These are phyloP conservation scores for Drosophila niveifrons DNA, from an alignment of 2,888 invertebrate genomes.

Conservation along the genomic window DNA sequence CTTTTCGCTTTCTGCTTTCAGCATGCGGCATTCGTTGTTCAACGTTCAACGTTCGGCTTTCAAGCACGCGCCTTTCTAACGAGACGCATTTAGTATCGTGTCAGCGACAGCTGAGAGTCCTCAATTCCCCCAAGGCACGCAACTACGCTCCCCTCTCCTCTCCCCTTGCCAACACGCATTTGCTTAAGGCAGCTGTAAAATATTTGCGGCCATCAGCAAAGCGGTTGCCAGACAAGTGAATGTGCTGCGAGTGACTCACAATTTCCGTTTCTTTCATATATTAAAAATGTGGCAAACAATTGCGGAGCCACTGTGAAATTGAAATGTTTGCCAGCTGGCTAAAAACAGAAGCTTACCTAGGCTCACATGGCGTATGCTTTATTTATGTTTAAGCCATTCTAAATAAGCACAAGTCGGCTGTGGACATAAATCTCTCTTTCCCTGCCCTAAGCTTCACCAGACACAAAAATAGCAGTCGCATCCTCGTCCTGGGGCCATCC, in stretches of 20 bases:
- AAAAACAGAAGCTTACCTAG: conserved; percentile 58
- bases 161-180: background rate
- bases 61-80: conserved; percentile 36
- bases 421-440: conserved; percentile 67
- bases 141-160: background rate
- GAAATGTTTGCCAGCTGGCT: conserved; percentile 54
- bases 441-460: conserved; percentile 48
- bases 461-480: conserved; percentile 51
- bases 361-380: conserved; percentile 50
- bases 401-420: conserved; percentile 33
- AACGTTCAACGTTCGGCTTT: conserved; percentile 8
- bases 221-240: conserved; percentile 41
- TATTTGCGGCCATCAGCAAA: conserved; percentile 62
- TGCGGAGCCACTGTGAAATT: conserved; percentile 51
- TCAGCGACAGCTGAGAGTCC: conserved; percentile 54
- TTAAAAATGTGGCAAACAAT: conserved; percentile 59
- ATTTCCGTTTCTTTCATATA: conserved; percentile 55
- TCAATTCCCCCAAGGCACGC: conserved; percentile 26
- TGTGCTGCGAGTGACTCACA: conserved; percentile 30
- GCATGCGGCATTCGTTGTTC: background rate
- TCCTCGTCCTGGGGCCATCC: background rate
- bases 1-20: conserved; percentile 3
- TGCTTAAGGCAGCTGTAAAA: conserved; percentile 48
- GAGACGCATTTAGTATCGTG: conserved; percentile 53
- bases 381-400: conserved; percentile 51